Percentiles rank a stretch among this genome's conserved stretches.
Evolutionary conservation across 2,888 invertebrate species (phyloP).

Genomic region (Sturmia bella): DNA sequence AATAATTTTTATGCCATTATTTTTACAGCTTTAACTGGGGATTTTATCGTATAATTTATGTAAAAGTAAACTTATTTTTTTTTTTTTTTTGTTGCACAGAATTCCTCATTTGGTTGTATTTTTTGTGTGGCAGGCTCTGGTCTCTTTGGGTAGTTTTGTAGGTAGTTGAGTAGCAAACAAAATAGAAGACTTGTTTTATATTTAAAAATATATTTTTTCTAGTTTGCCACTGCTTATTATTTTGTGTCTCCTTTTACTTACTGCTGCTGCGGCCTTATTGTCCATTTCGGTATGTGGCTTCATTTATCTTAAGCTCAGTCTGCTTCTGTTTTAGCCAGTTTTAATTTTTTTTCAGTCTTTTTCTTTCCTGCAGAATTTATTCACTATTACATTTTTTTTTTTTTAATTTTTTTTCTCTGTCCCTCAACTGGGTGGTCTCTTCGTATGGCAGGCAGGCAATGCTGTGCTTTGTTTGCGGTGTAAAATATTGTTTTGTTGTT

Average conservation of each 20-base stretch:
- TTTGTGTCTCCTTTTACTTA: background rate
- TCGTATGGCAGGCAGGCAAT: background rate
- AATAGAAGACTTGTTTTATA: background rate
- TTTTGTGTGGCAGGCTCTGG: background rate
- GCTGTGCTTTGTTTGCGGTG: constrained; percentile 21
- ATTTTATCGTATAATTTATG: constrained; percentile 65
- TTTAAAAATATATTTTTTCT: constrained; percentile 8
- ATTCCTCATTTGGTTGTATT: background rate
- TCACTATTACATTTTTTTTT: background rate
- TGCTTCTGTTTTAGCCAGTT: constrained; percentile 24
- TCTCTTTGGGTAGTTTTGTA: constrained; percentile 15
- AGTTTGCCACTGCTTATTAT: constrained; percentile 29
- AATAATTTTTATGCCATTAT: constrained; percentile 53
- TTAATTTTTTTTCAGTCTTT: background rate
- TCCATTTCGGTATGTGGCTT: constrained; percentile 56
- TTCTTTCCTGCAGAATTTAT: no score
- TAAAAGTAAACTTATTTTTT: constrained; percentile 56
- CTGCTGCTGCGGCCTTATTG: constrained; percentile 29
- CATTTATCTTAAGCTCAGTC: constrained; percentile 56
- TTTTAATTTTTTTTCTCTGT: background rate
- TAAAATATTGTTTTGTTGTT: constrained; percentile 41
- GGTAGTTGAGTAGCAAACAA: background rate
- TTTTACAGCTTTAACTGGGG: constrained; percentile 56
- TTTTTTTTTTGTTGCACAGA: constrained; percentile 21
- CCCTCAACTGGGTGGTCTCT: constrained; percentile 36